Percentiles rank a stretch among this genome's conserved stretches.
Conservation (phyloP, 2,888 invertebrate species). For the Mesochorus sp. region DNA sequence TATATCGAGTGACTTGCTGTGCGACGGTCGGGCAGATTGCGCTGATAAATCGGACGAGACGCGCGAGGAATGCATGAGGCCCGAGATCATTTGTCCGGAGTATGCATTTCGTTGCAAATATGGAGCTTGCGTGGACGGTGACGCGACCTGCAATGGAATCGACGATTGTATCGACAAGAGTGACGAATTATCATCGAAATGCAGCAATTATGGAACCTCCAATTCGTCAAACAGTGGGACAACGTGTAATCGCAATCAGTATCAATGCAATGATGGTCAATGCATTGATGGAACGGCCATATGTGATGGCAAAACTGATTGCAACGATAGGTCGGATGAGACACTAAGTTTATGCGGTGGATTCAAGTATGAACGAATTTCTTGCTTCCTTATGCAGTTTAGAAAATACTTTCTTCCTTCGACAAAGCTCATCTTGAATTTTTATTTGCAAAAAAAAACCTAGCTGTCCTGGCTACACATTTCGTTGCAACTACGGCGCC, state of each 20-base stretch:
- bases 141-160: conserved; percentile 83
- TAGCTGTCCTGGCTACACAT: conserved; percentile 77
- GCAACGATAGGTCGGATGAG: conserved; percentile 76
- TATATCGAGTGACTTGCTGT: conserved; percentile 78
- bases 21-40: conserved; percentile 82
- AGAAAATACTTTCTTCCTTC: neutral
- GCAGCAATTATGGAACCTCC: conserved; percentile 46
- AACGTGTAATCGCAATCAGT: conserved; percentile 66
- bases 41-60: conserved; percentile 82
- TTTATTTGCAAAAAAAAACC: conserved; percentile 14
- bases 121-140: conserved; percentile 85
- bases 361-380: conserved; percentile 68
- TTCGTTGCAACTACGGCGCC: conserved; percentile 81
- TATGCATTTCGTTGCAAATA: conserved; percentile 85
- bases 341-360: conserved; percentile 68
- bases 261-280: conserved; percentile 72
- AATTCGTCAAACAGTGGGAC: conserved; percentile 27
- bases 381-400: neutral
- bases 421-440: neutral
- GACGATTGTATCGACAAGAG: conserved; percentile 83
- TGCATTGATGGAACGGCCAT: conserved; percentile 68
- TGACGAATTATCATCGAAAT: conserved; percentile 80
- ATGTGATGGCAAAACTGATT: conserved; percentile 77
- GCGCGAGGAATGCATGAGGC: conserved; percentile 67
- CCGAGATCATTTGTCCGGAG: conserved; percentile 81